Base-by-base conservation (phyloP, 2,888 invertebrate species). In the Amiota minor region DNA sequence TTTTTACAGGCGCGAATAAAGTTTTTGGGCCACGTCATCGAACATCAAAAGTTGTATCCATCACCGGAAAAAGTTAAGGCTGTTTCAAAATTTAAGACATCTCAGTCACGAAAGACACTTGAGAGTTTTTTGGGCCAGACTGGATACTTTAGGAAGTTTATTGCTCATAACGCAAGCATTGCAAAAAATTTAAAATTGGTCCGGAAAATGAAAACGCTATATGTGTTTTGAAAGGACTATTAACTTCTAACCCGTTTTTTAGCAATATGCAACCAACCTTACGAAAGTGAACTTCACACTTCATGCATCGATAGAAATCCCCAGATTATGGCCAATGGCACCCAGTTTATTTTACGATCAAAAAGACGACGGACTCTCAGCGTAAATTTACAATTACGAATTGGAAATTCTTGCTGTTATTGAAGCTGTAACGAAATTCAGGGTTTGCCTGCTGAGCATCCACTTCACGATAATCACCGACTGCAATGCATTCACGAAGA, bases 351-450 rank as follows among this genome's bases (percentile, higher is more conserved):
- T 73, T 72, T n/a, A 85, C 75, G 61, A 87, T 85, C 64, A 74
- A 80, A 56, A 56, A 56, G 16, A 35, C 81, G 81, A n/a, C 83
- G 83, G 0, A 76, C 74, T 59, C 16, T 18, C 45, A 67, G 70
- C 71, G 77, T 16, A 62, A 78, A 1, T 86, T 81, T 71, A 81
- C 84, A 59, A 83, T 62, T 88, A 87, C 70, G 86, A 88, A 67
- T 76, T 88, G 0, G 79, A 55, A 16, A 56, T 56, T n/a, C 4
- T 88, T 69, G 86, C 86, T 0, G 73, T 88, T 12, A 50, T 70
- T 10, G 69, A 16, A 9, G 71, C 73, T 11, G 14, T 76, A 11
- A 75, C 73, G 20, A 72, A 74, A 45, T 71, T 62, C 35, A 62
- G 62, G 2, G 12, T 62, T 18, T 23, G 20, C 23, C 45, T 73